These are phyloP conservation scores for Antechinus flavipes DNA, from an alignment of 2,113 vertebrate species.

Conservation along the genomic window DNA sequence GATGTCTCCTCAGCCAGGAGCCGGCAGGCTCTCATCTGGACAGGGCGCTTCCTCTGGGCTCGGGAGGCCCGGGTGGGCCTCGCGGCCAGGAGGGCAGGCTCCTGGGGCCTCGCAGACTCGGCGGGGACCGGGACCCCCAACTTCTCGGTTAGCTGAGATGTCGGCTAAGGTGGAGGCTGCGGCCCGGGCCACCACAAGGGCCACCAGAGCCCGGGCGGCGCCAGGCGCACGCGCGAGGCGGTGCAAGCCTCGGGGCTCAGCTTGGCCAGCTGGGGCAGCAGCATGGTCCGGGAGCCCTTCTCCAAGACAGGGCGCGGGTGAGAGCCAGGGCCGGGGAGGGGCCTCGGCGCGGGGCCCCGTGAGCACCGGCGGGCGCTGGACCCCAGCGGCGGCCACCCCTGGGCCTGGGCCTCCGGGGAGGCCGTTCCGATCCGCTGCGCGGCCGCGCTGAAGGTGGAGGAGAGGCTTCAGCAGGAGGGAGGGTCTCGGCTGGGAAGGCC, in stretches of 20 bases:
- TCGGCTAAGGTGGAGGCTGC: not conserved
- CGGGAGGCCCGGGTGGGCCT: not conserved
- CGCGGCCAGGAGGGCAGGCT: not conserved
- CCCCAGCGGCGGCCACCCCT: not conserved
- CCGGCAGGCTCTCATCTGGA: too few relatives aligned
- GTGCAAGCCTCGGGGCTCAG: not conserved
- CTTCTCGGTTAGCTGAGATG: not conserved
- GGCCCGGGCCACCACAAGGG: not conserved
- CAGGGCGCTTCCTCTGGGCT: too few relatives aligned
- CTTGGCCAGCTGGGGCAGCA: not conserved
- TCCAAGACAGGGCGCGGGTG: not conserved
- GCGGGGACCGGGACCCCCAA: not conserved
- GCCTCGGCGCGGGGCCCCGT: not conserved
- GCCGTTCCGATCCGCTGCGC: not conserved
- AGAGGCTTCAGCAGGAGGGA: not conserved
- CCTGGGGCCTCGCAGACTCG: not conserved
- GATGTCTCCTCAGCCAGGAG: too few relatives aligned
- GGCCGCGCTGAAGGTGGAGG: not conserved
- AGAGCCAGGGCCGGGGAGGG: not conserved
- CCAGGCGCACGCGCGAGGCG: not conserved
- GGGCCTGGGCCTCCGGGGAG: not conserved
- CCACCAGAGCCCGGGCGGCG: not conserved
- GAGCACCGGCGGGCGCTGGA: not conserved
- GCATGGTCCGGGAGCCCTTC: not conserved
- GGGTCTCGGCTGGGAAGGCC: not conserved